phyloP scores from a whole-genome alignment of 2,797 vertebrate species.

The Galagoides demidoff region DNA sequence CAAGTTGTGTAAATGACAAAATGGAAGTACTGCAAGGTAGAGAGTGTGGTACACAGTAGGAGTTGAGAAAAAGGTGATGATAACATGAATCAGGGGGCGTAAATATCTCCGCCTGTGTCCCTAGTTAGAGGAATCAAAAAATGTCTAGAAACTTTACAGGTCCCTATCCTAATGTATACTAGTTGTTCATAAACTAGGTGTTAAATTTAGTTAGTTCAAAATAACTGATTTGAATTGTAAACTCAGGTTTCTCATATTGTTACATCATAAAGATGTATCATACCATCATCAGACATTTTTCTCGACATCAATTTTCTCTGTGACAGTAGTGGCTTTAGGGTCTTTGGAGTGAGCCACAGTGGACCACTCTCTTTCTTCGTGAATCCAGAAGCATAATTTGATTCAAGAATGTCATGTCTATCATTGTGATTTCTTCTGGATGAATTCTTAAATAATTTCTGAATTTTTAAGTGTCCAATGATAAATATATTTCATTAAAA shows the following conservation, averaged over 20 bases:
- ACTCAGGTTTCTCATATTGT: background rate
- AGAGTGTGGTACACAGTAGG: background rate
- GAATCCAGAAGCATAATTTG: background rate
- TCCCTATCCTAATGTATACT: background rate
- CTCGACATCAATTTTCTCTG: background rate
- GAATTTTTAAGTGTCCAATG: background rate
- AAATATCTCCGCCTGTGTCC: background rate
- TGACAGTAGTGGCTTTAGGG: background rate
- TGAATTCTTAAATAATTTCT: conserved; percentile 28
- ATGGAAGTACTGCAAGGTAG: background rate
- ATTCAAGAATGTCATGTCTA: conserved; percentile 19
- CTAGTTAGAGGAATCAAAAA: background rate
- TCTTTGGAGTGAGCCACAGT: background rate
- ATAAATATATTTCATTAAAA: background rate
- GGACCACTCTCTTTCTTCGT: background rate
- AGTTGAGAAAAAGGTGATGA: background rate
- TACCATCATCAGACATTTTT: background rate
- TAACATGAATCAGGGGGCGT: background rate
- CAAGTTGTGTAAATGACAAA: background rate
- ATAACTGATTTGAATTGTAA: background rate
- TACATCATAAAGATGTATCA: background rate
- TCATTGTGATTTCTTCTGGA: background rate
- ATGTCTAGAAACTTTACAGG: background rate
- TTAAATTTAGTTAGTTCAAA: background rate
- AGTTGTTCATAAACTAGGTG: background rate